Conservation (phyloP, 2,888 invertebrate genomes). For the Tholera decimalis region DNA sequence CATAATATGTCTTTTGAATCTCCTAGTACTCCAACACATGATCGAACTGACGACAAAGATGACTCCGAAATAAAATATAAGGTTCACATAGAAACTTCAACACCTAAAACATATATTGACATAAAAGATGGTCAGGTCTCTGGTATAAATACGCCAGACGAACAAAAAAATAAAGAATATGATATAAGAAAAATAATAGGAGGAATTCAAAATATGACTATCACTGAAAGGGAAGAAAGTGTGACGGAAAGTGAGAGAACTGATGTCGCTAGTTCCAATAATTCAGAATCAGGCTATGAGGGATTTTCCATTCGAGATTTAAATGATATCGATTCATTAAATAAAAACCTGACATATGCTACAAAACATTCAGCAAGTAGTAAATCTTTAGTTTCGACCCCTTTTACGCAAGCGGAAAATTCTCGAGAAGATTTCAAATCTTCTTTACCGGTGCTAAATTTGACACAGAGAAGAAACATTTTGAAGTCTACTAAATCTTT, state of each 20-base stretch:
- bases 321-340: constrained; percentile 64
- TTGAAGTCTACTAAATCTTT: constrained; percentile 77
- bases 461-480: constrained; percentile 65
- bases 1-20: constrained; percentile 1
- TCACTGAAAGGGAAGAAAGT: constrained; percentile 63
- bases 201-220: constrained; percentile 65
- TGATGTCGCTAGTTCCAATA: constrained; percentile 73
- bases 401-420: constrained; percentile 4
- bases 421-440: constrained; percentile 68
- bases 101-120: constrained; percentile 68
- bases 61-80: constrained; percentile 65
- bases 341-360: constrained; percentile 47
- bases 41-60: constrained; percentile 9
- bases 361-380: constrained; percentile 44
- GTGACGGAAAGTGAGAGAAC: constrained; percentile 64
- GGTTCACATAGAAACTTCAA: constrained; percentile 74
- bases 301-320: constrained; percentile 75
- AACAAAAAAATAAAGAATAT: constrained; percentile 30
- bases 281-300: constrained; percentile 80
- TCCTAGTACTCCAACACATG: constrained; percentile 12
- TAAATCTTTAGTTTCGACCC: constrained; percentile 36
- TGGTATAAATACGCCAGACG: constrained; percentile 43
- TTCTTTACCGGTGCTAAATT: constrained; percentile 73
- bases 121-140: constrained; percentile 17
- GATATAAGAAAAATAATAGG: constrained; percentile 58